Percentiles rank a stretch among this genome's conserved stretches.
Conservation (phyloP, 2,888 invertebrate species). For the Diaphora mendica region DNA sequence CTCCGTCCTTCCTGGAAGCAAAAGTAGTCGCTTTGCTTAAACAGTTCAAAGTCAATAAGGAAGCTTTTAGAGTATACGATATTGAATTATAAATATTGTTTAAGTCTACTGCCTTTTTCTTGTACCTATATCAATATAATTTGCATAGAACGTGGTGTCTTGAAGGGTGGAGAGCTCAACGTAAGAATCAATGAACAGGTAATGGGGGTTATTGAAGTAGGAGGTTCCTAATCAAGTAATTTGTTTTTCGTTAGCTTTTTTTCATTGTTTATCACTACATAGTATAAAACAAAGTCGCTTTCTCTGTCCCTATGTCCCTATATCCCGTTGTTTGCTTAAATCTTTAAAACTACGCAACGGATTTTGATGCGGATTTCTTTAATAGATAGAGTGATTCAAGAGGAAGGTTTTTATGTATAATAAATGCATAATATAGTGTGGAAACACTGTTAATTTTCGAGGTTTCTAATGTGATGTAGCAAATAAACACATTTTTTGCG, state of each 20-base stretch:
- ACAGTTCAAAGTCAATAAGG: not conserved
- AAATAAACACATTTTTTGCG: no score
- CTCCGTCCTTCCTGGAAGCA: conserved; percentile 63
- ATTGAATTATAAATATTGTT: not conserved
- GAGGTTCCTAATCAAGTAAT: not conserved
- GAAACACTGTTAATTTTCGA: no score
- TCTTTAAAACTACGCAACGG: no score
- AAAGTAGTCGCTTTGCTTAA: not conserved
- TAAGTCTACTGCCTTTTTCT: not conserved
- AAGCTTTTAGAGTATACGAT: not conserved
- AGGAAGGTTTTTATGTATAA: no score
- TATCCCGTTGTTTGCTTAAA: no score
- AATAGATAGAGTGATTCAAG: no score
- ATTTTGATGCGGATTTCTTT: no score
- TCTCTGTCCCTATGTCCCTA: no score
- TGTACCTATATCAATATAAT: not conserved
- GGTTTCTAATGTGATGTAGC: no score
- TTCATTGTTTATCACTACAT: no score
- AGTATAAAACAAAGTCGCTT: no score
- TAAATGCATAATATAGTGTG: no score
- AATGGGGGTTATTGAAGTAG: not conserved
- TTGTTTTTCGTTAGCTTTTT: not conserved
- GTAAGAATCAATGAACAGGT: not conserved
- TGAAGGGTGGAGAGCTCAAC: not conserved
- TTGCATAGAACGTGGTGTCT: not conserved